Percentiles rank a stretch among this genome's conserved stretches.
Conservation (phyloP, 2,797 vertebrate species). For the Accipiter fasciatus region DNA sequence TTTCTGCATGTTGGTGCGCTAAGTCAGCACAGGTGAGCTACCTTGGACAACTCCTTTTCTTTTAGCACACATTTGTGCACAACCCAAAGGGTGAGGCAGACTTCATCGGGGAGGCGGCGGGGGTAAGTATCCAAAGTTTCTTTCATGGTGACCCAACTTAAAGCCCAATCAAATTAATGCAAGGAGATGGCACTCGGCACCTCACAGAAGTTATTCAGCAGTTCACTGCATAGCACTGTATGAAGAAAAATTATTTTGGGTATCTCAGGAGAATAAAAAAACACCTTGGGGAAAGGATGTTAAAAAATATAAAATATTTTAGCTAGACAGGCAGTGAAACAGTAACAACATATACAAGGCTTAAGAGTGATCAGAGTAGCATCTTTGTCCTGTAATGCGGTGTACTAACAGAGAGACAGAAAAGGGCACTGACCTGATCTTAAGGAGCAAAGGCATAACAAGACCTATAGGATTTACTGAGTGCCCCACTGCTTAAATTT, state of each 20-base stretch:
- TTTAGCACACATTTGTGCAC: not conserved
- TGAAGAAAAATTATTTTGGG: not conserved
- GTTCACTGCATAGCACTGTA: not conserved
- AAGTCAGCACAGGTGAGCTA: not conserved
- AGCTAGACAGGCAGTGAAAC: not conserved
- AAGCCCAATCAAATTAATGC: not conserved
- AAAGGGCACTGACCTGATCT: not conserved
- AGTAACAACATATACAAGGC: not conserved
- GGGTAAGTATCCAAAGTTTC: not conserved
- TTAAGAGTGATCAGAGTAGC: not conserved
- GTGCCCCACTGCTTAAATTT: not conserved
- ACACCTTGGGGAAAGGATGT: not conserved
- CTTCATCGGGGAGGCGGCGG: accelerated
- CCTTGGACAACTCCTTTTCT: not conserved
- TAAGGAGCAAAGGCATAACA: not conserved
- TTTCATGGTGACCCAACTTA: not conserved
- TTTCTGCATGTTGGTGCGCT: not conserved
- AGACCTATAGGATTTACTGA: not conserved
- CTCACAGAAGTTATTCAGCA: not conserved
- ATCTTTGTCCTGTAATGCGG: accelerated
- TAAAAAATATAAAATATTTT: not conserved
- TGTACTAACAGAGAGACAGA: not conserved
- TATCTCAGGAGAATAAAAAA: not conserved
- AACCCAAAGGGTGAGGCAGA: not conserved
- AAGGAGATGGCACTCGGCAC: not conserved